These are phyloP conservation scores for Myotis findleyi DNA, from an alignment of 2,797 vertebrate genomes.

Conservation along the genomic window DNA sequence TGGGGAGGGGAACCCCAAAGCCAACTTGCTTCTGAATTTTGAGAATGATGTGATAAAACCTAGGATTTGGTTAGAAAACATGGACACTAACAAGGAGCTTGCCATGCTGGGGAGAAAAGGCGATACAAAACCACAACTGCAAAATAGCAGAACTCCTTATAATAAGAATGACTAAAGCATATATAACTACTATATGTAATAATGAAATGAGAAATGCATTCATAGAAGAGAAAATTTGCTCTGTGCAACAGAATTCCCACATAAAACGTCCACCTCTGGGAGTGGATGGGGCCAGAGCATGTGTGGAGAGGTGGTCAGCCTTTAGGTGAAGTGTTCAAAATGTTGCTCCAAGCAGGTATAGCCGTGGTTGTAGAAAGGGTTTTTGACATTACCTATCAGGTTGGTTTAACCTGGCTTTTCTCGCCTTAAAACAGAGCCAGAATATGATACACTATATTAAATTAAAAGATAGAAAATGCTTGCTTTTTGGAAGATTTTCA, in stretches of 20 bases:
- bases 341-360: background rate
- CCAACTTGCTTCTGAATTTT: background rate
- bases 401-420: background rate
- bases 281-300: background rate
- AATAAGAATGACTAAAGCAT: background rate
- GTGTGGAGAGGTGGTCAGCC: background rate
- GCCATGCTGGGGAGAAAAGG: background rate
- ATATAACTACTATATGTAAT: background rate
- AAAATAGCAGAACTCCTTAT: constrained; percentile 51
- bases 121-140: background rate
- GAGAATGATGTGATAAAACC: background rate
- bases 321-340: background rate
- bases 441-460: background rate
- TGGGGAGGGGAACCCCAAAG: background rate
- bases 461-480: constrained; percentile 6
- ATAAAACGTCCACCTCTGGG: background rate
- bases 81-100: background rate
- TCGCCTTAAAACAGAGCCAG: background rate
- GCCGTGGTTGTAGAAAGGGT: background rate
- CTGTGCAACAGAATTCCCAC: background rate
- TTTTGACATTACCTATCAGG: constrained; percentile 5
- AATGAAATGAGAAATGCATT: background rate
- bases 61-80: constrained; percentile 46
- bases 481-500: constrained; percentile 45
- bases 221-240: background rate